These are phyloP conservation scores for Arenaria interpres DNA, from an alignment of 2,113 vertebrate genomes.

Conservation along the genomic window DNA sequence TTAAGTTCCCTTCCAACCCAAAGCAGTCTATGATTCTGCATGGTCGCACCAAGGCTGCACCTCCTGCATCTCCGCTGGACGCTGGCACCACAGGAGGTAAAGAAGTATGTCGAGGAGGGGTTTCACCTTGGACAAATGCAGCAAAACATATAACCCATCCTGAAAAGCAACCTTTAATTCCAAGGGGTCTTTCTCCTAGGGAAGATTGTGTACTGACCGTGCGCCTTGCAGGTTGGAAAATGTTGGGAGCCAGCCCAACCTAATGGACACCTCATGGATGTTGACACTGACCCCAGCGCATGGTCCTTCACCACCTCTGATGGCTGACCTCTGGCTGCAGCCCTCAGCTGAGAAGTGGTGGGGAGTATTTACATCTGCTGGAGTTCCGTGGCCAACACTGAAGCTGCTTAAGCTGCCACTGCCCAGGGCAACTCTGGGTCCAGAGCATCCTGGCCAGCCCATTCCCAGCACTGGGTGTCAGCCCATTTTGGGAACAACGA, in stretches of 20 bases:
- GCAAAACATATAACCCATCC: neutral
- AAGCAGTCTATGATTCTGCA: too few relatives aligned
- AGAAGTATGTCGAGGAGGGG: rapidly evolving
- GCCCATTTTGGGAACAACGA: rapidly evolving
- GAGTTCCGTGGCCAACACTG: rapidly evolving
- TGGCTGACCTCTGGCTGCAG: rapidly evolving
- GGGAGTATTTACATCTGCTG: neutral
- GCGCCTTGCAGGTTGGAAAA: neutral
- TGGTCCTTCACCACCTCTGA: too few relatives aligned
- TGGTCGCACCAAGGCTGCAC: too few relatives aligned
- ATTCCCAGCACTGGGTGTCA: neutral
- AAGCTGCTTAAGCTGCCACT: neutral
- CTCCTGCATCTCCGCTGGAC: rapidly evolving
- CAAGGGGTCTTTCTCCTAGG: neutral
- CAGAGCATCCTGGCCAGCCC: too few relatives aligned
- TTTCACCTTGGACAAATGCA: neutral
- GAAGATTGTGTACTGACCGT: rapidly evolving
- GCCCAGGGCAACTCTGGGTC: neutral
- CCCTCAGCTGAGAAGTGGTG: rapidly evolving
- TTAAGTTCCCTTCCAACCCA: too few relatives aligned
- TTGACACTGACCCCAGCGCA: rapidly evolving
- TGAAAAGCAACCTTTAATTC: neutral
- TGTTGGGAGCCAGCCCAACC: rapidly evolving
- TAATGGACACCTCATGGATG: too few relatives aligned
- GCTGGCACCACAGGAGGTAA: too few relatives aligned